Evolutionary conservation across 1,140 invertebrate species (phyloP).

Genomic region (Pemphigus obesinymphae): DNA sequence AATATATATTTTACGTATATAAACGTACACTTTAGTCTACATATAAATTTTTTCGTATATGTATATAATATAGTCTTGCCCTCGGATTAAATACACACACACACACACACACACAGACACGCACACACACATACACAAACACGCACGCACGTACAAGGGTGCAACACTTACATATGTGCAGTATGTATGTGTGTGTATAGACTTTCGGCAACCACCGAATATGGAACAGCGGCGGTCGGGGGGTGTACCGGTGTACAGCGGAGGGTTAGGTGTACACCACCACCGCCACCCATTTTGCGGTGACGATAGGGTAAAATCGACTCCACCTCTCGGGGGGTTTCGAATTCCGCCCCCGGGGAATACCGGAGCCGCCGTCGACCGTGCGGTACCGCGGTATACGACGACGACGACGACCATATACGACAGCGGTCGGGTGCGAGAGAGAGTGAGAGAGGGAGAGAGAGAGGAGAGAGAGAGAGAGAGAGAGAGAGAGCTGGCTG

Average conservation of each 20-base stretch:
- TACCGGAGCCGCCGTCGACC: slow-evolving; percentile 40
- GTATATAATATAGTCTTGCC: too few species aligned
- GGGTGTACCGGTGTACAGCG: neutral
- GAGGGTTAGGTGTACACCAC: neutral
- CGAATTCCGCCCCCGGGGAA: slow-evolving; percentile 48
- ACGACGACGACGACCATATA: neutral
- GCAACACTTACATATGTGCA: neutral
- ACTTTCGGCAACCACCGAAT: neutral
- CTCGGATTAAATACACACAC: neutral
- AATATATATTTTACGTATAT: too few species aligned
- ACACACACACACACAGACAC: neutral
- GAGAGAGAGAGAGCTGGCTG: too few species aligned
- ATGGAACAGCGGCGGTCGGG: neutral
- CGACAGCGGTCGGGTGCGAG: too few species aligned
- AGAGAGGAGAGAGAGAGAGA: too few species aligned
- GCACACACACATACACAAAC: neutral
- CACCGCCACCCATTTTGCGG: slow-evolving; percentile 37
- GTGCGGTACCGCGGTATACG: neutral
- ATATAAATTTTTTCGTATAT: too few species aligned
- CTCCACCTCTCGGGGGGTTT: slow-evolving; percentile 49
- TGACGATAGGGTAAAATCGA: slow-evolving; percentile 43
- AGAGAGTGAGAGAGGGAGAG: too few species aligned
- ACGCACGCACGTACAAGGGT: neutral
- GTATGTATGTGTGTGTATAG: neutral
- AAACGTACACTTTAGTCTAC: too few species aligned